Evolutionary conservation across 2,797 vertebrate genomes (phyloP).

Genomic region (Pteronotus mesoamericanus): DNA sequence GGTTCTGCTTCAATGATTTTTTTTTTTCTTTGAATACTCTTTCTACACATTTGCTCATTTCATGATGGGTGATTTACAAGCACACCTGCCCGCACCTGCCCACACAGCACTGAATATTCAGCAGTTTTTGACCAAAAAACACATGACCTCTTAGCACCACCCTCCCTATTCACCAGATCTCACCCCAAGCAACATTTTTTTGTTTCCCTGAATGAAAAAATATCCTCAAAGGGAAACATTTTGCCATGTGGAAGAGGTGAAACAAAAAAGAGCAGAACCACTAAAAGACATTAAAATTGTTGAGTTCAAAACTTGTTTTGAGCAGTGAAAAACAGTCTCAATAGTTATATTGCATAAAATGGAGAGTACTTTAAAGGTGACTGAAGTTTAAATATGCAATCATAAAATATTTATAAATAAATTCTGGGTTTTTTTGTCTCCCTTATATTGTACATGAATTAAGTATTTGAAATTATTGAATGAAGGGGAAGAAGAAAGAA

Average conservation of each 20-base stretch:
- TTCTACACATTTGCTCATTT: background rate
- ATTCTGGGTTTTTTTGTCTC: background rate
- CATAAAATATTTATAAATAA: background rate
- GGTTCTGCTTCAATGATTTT: background rate
- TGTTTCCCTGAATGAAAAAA: background rate
- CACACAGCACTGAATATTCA: background rate
- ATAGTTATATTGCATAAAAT: background rate
- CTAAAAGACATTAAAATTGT: background rate
- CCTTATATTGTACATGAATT: background rate
- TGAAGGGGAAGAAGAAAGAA: background rate
- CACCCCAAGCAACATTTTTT: too few species aligned
- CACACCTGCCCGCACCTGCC: background rate
- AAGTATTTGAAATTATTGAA: background rate
- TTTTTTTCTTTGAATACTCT: background rate
- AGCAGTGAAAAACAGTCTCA: background rate
- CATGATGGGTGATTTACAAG: background rate
- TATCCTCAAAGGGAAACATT: background rate
- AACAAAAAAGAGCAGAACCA: background rate
- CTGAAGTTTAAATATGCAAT: background rate
- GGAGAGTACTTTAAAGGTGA: background rate
- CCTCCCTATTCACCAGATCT: background rate
- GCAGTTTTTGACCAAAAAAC: background rate
- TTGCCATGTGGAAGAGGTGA: background rate
- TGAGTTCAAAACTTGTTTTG: background rate
- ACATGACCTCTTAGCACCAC: background rate